Conservation (phyloP, 2,797 vertebrate species). For the Sebastolobus altivelis region DNA sequence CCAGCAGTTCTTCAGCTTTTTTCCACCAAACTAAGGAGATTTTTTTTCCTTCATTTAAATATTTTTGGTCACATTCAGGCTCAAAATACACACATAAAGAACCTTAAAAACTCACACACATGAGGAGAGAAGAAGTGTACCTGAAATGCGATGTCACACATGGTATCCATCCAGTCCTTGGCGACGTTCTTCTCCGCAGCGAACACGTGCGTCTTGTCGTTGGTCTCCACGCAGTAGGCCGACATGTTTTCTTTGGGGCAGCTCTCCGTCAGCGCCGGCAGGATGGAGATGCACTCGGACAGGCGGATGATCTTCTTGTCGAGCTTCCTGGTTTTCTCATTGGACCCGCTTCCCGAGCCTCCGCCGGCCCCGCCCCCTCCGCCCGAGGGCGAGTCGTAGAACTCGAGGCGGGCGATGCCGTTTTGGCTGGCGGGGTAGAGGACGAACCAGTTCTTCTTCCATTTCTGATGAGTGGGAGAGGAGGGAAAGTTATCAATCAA, state of each 20-base stretch:
- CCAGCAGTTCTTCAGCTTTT: conserved; percentile 1
- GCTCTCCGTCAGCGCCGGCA: conserved; percentile 85
- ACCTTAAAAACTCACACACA: not conserved
- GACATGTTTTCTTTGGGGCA: conserved; percentile 91
- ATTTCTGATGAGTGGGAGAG: conserved; percentile 84
- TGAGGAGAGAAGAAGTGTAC: conserved; percentile 71
- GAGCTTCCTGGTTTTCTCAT: conserved; percentile 87
- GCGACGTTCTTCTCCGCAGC: conserved; percentile 86
- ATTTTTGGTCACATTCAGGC: conserved; percentile 1
- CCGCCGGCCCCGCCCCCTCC: conserved; percentile 66
- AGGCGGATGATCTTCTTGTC: conserved; percentile 95
- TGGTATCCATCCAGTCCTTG: conserved; percentile 92
- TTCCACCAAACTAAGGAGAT: not conserved
- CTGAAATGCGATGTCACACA: conserved; percentile 95
- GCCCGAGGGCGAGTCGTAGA: conserved; percentile 87
- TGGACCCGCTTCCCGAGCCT: conserved; percentile 73
- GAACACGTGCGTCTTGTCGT: conserved; percentile 91
- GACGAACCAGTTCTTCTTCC: conserved; percentile 96
- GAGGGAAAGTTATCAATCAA: not conserved
- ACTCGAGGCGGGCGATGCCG: conserved; percentile 96
- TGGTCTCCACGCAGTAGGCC: conserved; percentile 93
- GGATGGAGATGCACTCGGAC: conserved; percentile 93
- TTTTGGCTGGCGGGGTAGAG: conserved; percentile 94
- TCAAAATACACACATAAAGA: not conserved
- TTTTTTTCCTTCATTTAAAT: not conserved